Evolutionary conservation across 1,140 invertebrate species (phyloP).

Genomic region (Heliconius hewitsoni): DNA sequence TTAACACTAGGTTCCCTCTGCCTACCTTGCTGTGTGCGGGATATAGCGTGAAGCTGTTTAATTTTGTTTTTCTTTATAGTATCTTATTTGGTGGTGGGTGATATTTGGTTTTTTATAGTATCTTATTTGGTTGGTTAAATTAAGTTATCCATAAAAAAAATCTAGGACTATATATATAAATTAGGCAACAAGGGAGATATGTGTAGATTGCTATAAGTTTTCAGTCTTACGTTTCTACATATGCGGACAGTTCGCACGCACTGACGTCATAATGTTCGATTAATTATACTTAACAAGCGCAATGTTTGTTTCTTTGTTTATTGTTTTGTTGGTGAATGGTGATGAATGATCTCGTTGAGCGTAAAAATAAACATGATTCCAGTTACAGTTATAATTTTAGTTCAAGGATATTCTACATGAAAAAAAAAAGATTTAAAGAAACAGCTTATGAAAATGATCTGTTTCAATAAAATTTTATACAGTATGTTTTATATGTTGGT

Average conservation of each 20-base stretch:
- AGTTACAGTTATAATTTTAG: not conserved
- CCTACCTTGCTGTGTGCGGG: too few relatives aligned
- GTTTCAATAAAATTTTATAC: not conserved
- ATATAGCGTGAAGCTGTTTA: too few relatives aligned
- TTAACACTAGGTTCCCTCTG: too few relatives aligned
- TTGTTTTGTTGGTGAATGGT: slow-evolving; percentile 28
- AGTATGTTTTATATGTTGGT: not conserved
- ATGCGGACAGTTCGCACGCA: slow-evolving; percentile 44
- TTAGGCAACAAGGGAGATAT: not conserved
- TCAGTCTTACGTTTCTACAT: slow-evolving; percentile 15
- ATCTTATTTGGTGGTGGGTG: too few relatives aligned
- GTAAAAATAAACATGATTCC: slow-evolving; percentile 7
- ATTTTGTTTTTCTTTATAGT: too few relatives aligned
- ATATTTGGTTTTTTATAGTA: too few relatives aligned
- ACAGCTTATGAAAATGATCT: not conserved
- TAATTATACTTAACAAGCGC: slow-evolving; percentile 31
- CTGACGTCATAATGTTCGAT: slow-evolving; percentile 43
- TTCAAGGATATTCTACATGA: not conserved
- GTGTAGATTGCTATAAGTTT: not conserved
- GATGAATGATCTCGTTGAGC: slow-evolving; percentile 26
- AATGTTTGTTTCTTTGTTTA: slow-evolving; percentile 27
- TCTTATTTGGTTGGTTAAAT: too few relatives aligned
- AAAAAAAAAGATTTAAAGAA: not conserved
- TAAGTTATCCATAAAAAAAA: too few relatives aligned
- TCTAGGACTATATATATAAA: not conserved